Evolutionary conservation across 2,113 vertebrate genomes (phyloP).

Genomic region (Eidolon helvum): DNA sequence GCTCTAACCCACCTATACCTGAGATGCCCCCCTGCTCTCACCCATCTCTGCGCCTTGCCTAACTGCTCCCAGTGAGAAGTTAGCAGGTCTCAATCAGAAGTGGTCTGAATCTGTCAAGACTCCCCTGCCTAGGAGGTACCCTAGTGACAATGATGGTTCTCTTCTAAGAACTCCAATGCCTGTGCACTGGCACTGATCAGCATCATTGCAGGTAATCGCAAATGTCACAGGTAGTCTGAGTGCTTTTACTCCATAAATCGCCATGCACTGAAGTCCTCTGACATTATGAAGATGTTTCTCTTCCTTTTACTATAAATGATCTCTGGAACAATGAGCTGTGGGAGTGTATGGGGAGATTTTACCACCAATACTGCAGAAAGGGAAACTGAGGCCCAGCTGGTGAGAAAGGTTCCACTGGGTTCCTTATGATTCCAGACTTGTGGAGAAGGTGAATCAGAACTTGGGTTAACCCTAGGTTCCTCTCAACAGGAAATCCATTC

Average conservation of each 20-base stretch:
- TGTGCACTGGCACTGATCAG: too few relatives aligned
- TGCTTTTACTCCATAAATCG: neutral
- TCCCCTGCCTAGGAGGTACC: neutral
- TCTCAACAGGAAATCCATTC: conserved; percentile 59
- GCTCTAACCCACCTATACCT: neutral
- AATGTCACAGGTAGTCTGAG: neutral
- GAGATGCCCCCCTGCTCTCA: neutral
- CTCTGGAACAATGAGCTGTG: neutral
- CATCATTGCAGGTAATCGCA: neutral
- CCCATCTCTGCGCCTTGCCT: neutral
- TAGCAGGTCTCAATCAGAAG: neutral
- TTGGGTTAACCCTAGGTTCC: neutral
- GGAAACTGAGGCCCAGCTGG: neutral
- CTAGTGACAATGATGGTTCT: neutral
- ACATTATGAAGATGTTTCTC: neutral
- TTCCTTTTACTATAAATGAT: neutral
- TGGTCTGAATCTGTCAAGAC: neutral
- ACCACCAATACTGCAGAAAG: neutral
- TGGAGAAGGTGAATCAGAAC: conserved; percentile 11
- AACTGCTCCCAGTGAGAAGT: neutral
- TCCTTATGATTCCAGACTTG: neutral
- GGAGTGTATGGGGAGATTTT: neutral
- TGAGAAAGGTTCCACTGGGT: neutral
- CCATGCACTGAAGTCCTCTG: neutral
- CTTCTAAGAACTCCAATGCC: neutral